phyloP scores from a whole-genome alignment of 2,888 invertebrate genomes.

The Thelaira solivaga region DNA sequence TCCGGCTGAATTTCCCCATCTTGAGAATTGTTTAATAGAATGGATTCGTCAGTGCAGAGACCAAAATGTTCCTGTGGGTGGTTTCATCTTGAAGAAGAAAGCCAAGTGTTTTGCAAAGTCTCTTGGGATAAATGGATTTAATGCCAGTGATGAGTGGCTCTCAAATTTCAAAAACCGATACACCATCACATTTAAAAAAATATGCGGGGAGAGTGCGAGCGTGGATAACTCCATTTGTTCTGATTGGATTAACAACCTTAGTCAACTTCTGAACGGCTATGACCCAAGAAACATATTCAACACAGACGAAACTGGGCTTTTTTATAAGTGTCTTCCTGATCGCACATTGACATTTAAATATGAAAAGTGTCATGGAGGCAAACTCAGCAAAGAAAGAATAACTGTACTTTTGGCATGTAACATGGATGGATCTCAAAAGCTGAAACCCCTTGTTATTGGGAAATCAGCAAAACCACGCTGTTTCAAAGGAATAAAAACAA shows the following conservation, averaged over 20 bases:
- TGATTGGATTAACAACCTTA: constrained; percentile 23
- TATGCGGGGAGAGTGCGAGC: constrained; percentile 18
- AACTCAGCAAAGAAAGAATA: constrained; percentile 67
- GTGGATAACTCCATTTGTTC: constrained; percentile 8
- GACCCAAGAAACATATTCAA: constrained; percentile 28
- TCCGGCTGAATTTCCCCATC: no score
- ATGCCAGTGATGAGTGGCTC: background rate
- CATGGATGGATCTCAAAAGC: constrained; percentile 69
- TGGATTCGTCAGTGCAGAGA: no score
- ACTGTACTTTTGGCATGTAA: constrained; percentile 70
- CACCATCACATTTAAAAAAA: constrained; percentile 18
- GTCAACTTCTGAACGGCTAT: constrained; percentile 9
- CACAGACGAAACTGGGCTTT: constrained; percentile 66
- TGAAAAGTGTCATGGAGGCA: constrained; percentile 69
- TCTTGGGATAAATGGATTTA: background rate
- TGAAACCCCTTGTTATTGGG: background rate
- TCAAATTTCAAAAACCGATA: constrained; percentile 8
- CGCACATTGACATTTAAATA: constrained; percentile 68
- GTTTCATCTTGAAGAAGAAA: no score
- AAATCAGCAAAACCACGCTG: background rate
- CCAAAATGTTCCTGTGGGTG: no score
- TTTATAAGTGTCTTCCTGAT: constrained; percentile 67
- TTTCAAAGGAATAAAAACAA: background rate
- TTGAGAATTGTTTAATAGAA: no score
- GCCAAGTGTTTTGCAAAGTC: constrained; percentile 7